Conservation (phyloP, 2,888 invertebrate genomes). For the Hemicrepidius hirtus region DNA sequence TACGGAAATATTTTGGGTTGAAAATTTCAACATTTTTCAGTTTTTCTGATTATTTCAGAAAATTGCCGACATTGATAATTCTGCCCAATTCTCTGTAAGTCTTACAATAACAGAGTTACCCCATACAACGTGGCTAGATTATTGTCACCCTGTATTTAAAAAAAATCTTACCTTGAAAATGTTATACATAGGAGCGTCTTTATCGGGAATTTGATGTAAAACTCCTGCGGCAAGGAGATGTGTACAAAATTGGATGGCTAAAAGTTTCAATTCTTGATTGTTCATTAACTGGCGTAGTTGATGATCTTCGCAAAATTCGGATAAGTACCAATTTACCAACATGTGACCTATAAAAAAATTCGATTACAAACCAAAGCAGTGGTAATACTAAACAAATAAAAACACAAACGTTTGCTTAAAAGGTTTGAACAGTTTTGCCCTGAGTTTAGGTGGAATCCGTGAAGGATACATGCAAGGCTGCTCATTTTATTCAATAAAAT, state of each 20-base stretch:
- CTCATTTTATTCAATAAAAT: slow-evolving; percentile 64
- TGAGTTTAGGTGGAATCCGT: slow-evolving; percentile 45
- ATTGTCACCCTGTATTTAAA: too few relatives aligned
- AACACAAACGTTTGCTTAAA: not conserved
- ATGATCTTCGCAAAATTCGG: slow-evolving; percentile 83
- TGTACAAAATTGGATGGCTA: slow-evolving; percentile 90
- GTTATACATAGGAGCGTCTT: slow-evolving; percentile 79
- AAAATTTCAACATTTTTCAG: too few relatives aligned
- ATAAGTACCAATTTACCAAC: slow-evolving; percentile 92
- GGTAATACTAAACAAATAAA: slow-evolving; percentile 4
- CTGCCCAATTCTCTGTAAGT: too few relatives aligned
- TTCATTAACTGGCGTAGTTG: slow-evolving; percentile 78
- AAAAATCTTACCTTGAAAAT: slow-evolving; percentile 84
- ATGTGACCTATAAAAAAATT: slow-evolving; percentile 84
- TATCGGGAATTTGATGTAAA: slow-evolving; percentile 85
- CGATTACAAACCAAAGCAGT: not conserved
- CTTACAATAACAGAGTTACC: too few relatives aligned
- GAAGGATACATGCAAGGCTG: slow-evolving; percentile 66
- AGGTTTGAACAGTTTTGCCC: slow-evolving; percentile 22
- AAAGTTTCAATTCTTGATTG: slow-evolving; percentile 82
- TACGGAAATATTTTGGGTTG: too few relatives aligned
- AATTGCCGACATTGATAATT: too few relatives aligned
- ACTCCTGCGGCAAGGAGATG: slow-evolving; percentile 92
- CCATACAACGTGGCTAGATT: too few relatives aligned
- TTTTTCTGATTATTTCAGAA: too few relatives aligned